These are phyloP conservation scores for Lasioglossum calceatum DNA, from an alignment of 2,888 invertebrate species.

Conservation along the genomic window DNA sequence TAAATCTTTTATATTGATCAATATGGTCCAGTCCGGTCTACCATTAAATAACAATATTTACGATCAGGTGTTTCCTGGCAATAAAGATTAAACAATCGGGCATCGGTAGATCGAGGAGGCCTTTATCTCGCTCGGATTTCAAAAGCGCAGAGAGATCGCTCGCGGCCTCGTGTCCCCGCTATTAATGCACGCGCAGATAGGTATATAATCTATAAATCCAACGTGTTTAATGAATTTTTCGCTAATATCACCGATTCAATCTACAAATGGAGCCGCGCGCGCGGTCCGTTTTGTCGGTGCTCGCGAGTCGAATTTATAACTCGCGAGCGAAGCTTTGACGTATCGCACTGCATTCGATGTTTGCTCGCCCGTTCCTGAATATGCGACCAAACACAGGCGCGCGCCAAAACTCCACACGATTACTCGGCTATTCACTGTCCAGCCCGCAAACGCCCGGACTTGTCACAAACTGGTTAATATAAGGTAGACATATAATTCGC, in stretches of 20 bases:
- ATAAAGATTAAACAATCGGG: conserved; percentile 73
- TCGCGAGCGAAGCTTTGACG: conserved; percentile 72
- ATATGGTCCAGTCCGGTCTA: conserved; percentile 61
- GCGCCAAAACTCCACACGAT: neutral
- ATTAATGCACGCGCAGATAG: conserved; percentile 53
- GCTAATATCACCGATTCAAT: conserved; percentile 76
- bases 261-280: conserved; percentile 63
- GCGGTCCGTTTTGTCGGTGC: conserved; percentile 59
- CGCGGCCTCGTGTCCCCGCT: conserved; percentile 7
- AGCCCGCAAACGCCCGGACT: conserved; percentile 40
- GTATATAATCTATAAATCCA: conserved; percentile 72
- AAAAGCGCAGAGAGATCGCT: conserved; percentile 52
- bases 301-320: conserved; percentile 74
- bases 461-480: conserved; percentile 32
- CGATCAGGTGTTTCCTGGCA: conserved; percentile 63
- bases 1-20: conserved; percentile 67
- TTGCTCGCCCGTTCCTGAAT: conserved; percentile 54
- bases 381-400: conserved; percentile 34
- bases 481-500: conserved; percentile 13
- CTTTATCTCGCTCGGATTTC: conserved; percentile 68
- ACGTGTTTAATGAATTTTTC: conserved; percentile 77
- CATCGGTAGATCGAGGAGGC: conserved; percentile 62
- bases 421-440: conserved; percentile 30
- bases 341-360: conserved; percentile 71
- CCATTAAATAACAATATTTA: conserved; percentile 72